Evolutionary conservation across 2,797 vertebrate species (phyloP), one percentile per base, ranked within the genome.

Genomic region (Phrynocephalus vlangalii): DNA sequence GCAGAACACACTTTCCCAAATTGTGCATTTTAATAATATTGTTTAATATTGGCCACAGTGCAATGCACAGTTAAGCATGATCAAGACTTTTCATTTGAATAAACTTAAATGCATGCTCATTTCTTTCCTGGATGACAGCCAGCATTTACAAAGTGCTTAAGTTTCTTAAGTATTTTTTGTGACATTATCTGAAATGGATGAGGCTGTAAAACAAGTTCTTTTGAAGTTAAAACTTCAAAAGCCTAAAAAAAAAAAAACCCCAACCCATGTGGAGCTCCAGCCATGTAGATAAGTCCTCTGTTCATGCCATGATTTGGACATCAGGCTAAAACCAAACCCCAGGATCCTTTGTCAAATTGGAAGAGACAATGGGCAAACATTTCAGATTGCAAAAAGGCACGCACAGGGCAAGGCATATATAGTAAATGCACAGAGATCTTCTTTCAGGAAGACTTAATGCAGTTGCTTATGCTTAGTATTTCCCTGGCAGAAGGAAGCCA

Each of bases 61-160:
- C 66, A 79, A 6, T 50, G 44, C 66, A 52, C n/a, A 78, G 24
- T 77, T 83, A 87, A 79, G 81, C 50, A 50, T 9, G 9, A 10
- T 66, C 75, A 87, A 82, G 80, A 56, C 24, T 48, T 22, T 28
- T 76, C 18, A 52, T 87, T 67, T 60, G 73, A 78, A 83, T 70
- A 18, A 30, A 26, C 30, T 83, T 87, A 60, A 20, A 76, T 70
- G 18, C 66, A 78, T 24, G 60, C 48, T 83, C n/a, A 83, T 44
- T 44, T 56, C 24, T 60, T 7, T 50, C 28, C 18, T 6, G 48
- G 70, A 15, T 38, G 77, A n/a, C 18, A 75, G 72, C 48, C 50
- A 52, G 75, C 38, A 70, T 70, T 70, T 82, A 56, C 67, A 67
- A 75, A 82, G 38, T 22, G 60, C 70, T 81, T 86, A 18, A 1